Evolutionary conservation across 2,797 vertebrate genomes (phyloP), one percentile per base, ranked within the genome.

Genomic region (Paguma larvata): DNA sequence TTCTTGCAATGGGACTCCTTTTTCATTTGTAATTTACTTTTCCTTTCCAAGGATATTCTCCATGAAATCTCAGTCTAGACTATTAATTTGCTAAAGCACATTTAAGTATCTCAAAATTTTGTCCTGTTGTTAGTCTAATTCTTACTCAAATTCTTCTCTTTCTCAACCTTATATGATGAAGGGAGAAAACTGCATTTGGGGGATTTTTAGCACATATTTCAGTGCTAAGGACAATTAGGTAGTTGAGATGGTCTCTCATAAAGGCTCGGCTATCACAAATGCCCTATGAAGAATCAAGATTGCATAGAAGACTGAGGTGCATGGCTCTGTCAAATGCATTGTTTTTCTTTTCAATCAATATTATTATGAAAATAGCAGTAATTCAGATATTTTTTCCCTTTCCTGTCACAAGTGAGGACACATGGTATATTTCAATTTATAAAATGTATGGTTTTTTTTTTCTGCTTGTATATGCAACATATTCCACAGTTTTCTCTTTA

Each of bases 401-500:
- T 79, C 15, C 14, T 1, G 8, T 88, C 48, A 56, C 56, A 83
- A 56, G 56, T 59, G 56, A 59, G 56, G 21, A 59, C 21, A 23
- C 21, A 13, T n/a, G 46, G 3, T 32, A 16, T 78, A 27, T 18
- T 97, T 77, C 70, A 44, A 89, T 85, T 86, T 73, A 75, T 68
- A 95, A 91, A 89, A 51, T 70, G 30, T n/a, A n/a, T 62, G 1
- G n/a, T 93, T 89, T 75, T 13, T 19, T 82, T 19, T 68, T 79
- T 75, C 12, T 70, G 9, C 18, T 25, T 75, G 9, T 72, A 21
- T 9, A 70, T 78, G 8, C 96, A 86, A 94, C 41, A 16, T 94
- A 6, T 80, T 63, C 56, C 62, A 86, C 68, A 30, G 30, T 89
- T 97, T 53, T 95, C 78, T 65, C 38, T 95, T 97, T 83, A 97